Conservation (phyloP, 2,113 vertebrate genomes). For the Fregata magnificens region DNA sequence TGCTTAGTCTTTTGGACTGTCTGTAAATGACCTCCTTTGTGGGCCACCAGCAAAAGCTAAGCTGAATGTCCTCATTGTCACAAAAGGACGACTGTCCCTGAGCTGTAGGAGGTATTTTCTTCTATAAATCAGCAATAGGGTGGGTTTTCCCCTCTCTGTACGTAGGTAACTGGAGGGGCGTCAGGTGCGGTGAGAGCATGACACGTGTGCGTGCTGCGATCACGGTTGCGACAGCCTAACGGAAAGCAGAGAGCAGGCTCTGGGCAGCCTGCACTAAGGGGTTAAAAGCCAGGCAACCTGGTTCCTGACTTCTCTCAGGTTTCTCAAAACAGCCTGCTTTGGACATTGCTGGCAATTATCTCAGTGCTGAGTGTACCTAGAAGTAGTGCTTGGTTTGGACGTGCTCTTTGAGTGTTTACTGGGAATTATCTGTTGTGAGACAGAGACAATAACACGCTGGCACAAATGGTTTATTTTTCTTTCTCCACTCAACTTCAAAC, state of each 20-base stretch:
- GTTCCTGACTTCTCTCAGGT: neutral
- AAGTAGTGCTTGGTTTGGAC: neutral
- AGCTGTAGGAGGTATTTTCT: neutral
- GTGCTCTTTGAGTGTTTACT: neutral
- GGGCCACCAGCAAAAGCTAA: neutral
- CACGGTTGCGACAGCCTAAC: rapidly evolving
- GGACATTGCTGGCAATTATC: neutral
- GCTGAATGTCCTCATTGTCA: neutral
- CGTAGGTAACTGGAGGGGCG: rapidly evolving
- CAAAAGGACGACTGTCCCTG: too few species aligned
- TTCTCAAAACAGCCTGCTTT: neutral
- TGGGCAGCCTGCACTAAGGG: neutral
- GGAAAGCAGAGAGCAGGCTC: neutral
- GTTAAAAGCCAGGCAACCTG: neutral
- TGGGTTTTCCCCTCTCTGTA: too few species aligned
- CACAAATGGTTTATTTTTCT: neutral
- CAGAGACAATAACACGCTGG: neutral
- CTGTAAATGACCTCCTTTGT: neutral
- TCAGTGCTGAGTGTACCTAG: neutral
- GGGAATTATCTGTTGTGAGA: neutral
- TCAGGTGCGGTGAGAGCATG: rapidly evolving
- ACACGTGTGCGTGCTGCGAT: rapidly evolving
- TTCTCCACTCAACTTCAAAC: neutral
- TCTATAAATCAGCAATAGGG: neutral
- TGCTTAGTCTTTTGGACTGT: neutral